Evolutionary conservation across 35 echinoderm and acorn worm species (phyloP).

Genomic region (Lytechinus variegatus): DNA sequence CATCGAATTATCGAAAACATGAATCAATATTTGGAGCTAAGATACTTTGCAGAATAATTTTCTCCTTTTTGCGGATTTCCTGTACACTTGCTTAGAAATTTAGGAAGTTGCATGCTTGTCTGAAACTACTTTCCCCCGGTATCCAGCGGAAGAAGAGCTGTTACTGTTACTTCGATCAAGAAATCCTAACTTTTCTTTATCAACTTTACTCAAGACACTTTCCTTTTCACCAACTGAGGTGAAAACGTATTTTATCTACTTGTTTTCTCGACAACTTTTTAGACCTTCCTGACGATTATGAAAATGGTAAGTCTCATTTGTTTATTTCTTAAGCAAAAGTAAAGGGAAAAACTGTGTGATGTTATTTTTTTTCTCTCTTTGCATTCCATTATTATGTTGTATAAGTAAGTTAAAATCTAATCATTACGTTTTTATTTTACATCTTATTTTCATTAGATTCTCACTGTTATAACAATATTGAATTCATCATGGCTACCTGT

Average conservation of each 20-base stretch:
- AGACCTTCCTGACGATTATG: neutral
- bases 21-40: neutral
- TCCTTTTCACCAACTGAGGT: neutral
- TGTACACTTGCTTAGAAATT: neutral
- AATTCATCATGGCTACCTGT: too few relatives aligned
- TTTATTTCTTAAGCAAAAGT: too few relatives aligned
- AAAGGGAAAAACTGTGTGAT: too few relatives aligned
- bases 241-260: neutral
- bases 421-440: too few relatives aligned
- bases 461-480: too few relatives aligned
- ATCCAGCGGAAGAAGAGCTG: neutral
- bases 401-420: too few relatives aligned
- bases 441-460: too few relatives aligned
- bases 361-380: too few relatives aligned
- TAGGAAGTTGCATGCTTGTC: neutral
- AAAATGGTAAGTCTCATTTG: neutral
- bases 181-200: neutral
- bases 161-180: neutral
- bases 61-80: neutral
- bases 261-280: neutral
- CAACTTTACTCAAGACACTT: neutral
- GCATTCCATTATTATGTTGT: too few relatives aligned
- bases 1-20: neutral
- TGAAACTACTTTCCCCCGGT: neutral
- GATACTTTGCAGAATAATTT: neutral